Conservation (phyloP, 2,113 vertebrate species). For the Daboia siamensis region DNA sequence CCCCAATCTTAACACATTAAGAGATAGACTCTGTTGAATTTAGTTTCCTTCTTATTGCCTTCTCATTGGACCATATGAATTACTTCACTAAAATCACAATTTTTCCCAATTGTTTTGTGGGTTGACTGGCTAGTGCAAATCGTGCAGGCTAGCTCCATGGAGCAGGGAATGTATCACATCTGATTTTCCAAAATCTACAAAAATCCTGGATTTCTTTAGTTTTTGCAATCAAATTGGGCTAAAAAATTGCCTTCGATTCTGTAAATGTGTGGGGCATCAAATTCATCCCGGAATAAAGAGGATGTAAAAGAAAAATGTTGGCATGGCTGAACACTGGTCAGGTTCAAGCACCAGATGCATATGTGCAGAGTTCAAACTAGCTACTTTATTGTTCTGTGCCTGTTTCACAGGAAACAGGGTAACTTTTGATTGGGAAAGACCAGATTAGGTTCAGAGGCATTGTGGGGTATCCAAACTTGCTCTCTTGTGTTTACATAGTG, state of each 20-base stretch:
- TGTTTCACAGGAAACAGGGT: not conserved
- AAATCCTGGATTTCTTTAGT: not conserved
- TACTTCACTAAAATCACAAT: not conserved
- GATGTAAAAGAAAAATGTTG: not conserved
- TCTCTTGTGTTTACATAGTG: not conserved
- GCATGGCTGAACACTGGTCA: not conserved
- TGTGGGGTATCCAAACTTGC: not conserved
- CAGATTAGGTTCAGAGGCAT: not conserved
- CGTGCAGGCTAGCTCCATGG: not conserved
- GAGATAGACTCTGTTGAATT: not conserved
- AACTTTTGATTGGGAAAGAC: not conserved
- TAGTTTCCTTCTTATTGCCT: not conserved
- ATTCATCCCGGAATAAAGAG: not conserved
- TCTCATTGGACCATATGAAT: not conserved
- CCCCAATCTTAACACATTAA: not conserved
- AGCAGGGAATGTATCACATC: not conserved
- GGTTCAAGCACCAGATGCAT: not conserved
- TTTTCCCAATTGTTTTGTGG: not conserved
- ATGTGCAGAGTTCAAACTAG: not conserved
- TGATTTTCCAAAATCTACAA: not conserved
- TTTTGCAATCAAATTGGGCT: not conserved
- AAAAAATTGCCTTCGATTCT: not conserved
- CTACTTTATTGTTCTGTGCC: not conserved
- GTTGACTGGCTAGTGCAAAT: not conserved
- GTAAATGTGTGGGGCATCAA: not conserved